A percentile compares a stretch with the other conserved stretches of the same genome.
These are phyloP conservation scores for Nomada ferruginata DNA, from an alignment of 2,888 invertebrate species.

Conservation along the genomic window DNA sequence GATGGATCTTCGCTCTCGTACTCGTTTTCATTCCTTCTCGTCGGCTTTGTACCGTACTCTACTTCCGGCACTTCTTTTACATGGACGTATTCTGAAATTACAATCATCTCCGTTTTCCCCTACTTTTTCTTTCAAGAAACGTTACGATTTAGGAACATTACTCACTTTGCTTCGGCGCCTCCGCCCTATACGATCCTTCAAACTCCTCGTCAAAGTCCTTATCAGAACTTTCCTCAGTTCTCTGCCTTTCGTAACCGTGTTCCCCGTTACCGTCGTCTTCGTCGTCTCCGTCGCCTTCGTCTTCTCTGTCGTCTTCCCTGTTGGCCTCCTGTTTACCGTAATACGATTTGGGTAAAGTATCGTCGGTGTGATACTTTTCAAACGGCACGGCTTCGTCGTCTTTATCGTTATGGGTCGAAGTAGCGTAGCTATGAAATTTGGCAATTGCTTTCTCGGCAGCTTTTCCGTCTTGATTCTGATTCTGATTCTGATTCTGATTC, in stretches of 20 bases:
- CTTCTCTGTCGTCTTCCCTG: slow-evolving; percentile 65
- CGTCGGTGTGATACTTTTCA: slow-evolving; percentile 48
- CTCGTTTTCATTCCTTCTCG: slow-evolving; percentile 25
- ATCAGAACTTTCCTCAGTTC: slow-evolving; percentile 59
- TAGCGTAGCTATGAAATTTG: slow-evolving; percentile 60
- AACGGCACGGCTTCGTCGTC: slow-evolving; percentile 57
- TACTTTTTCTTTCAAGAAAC: neutral
- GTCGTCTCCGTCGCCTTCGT: slow-evolving; percentile 58
- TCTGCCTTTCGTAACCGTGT: slow-evolving; percentile 65
- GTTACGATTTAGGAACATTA: neutral
- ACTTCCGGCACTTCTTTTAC: slow-evolving; percentile 72
- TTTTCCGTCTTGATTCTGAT: slow-evolving; percentile 49
- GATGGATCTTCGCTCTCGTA: slow-evolving; percentile 50
- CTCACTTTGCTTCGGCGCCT: slow-evolving; percentile 71
- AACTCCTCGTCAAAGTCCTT: slow-evolving; percentile 75
- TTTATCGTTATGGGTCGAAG: slow-evolving; percentile 55
- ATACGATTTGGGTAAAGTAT: slow-evolving; percentile 35
- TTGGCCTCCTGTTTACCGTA: slow-evolving; percentile 59
- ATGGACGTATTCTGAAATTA: slow-evolving; percentile 69
- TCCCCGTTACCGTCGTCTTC: slow-evolving; percentile 57
- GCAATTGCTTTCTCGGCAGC: slow-evolving; percentile 62
- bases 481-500: slow-evolving; percentile 17
- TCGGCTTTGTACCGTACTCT: slow-evolving; percentile 46
- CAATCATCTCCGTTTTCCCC: too few relatives aligned
- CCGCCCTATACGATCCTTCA: slow-evolving; percentile 70